Conservation (phyloP, 37 sponge, comb jelly and placozoan species). For the Oopsacas minuta region DNA sequence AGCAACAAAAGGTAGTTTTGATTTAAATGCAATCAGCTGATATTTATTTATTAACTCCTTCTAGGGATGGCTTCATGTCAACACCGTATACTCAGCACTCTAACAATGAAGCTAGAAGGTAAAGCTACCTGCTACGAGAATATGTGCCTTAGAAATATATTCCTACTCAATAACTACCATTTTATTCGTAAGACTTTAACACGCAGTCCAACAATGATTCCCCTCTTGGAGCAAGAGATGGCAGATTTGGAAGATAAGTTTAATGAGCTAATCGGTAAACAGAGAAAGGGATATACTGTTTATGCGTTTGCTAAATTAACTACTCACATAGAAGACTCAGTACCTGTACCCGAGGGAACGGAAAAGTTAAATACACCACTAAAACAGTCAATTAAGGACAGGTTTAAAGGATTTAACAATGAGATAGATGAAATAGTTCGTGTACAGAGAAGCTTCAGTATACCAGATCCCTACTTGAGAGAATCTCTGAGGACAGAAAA, state of each 20-base stretch:
- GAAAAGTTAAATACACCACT: conserved; percentile 38
- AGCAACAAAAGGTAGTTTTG: background rate
- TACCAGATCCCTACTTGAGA: conserved; percentile 59
- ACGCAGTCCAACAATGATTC: conserved; percentile 33
- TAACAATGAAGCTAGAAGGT: conserved; percentile 59
- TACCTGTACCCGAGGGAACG: background rate
- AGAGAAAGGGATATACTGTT: conserved; percentile 34
- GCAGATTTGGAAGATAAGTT: conserved; percentile 54
- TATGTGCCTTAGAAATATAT: conserved; percentile 42
- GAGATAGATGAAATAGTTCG: conserved; percentile 66
- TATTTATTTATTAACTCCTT: too few species aligned
- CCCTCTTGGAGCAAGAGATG: conserved; percentile 42
- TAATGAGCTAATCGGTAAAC: conserved; percentile 28
- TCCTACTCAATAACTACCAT: conserved; percentile 79
- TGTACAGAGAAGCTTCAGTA: conserved; percentile 60
- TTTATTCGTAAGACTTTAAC: conserved; percentile 62
- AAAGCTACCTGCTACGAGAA: conserved; percentile 65
- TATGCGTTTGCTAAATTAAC: background rate
- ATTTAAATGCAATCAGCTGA: too few species aligned
- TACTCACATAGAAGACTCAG: background rate
- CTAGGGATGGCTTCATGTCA: conserved; percentile 11
- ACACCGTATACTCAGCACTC: conserved; percentile 35
- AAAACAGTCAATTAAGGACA: conserved; percentile 63
- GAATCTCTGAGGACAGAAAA: conserved; percentile 39
- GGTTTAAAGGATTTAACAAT: conserved; percentile 83